These are phyloP conservation scores for Pomatostomus ruficeps DNA, from an alignment of 2,113 vertebrate genomes.

Conservation along the genomic window DNA sequence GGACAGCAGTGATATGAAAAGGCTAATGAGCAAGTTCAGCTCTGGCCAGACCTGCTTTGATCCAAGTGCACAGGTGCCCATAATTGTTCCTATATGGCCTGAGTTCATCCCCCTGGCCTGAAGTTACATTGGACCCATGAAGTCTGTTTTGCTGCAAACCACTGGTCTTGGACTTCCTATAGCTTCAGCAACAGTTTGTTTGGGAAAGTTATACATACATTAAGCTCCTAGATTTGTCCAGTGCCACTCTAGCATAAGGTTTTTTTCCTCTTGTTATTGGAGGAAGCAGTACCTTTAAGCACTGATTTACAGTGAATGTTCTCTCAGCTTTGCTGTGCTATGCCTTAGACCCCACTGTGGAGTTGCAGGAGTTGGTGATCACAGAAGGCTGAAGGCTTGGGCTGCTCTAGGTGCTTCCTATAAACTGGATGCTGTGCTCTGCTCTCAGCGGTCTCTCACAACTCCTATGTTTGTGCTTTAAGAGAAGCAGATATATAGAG, in stretches of 20 bases:
- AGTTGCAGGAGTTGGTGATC: not conserved
- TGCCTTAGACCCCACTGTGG: not conserved
- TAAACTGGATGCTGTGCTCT: not conserved
- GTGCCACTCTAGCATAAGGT: not conserved
- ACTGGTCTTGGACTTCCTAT: not conserved
- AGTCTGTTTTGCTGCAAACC: not conserved
- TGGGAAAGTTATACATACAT: not conserved
- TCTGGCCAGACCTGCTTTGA: not conserved
- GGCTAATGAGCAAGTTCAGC: not conserved
- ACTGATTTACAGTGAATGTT: not conserved
- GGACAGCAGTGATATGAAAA: accelerated
- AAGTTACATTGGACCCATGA: not conserved
- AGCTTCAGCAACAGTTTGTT: not conserved
- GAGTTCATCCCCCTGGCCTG: not conserved
- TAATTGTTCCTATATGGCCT: not conserved
- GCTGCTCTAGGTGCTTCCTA: not conserved
- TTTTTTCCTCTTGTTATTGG: not conserved
- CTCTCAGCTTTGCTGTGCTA: not conserved
- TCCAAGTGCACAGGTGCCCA: not conserved
- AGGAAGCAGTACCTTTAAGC: not conserved
- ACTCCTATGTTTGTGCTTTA: not conserved
- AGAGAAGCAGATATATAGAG: not conserved
- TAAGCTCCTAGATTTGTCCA: not conserved
- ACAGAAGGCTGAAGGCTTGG: not conserved
- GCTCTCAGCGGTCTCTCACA: not conserved